Evolutionary conservation across 2,888 invertebrate genomes (phyloP).

Genomic region (Allygus modestus): DNA sequence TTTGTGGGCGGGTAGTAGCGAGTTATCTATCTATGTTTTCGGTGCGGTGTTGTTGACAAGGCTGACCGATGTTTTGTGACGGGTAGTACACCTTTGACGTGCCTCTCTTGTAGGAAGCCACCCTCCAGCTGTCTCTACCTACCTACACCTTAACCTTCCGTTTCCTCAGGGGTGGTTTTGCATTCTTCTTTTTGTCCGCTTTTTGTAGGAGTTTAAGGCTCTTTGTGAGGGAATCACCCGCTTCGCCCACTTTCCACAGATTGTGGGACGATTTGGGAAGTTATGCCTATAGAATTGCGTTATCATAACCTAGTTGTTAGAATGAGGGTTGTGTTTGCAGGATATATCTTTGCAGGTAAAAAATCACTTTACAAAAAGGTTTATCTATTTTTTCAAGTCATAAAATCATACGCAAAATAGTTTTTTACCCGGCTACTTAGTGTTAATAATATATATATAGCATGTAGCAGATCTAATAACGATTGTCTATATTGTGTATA

Average conservation of each 20-base stretch:
- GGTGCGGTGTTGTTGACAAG: constrained; percentile 37
- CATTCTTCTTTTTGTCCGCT: constrained; percentile 34
- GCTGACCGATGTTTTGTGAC: constrained; percentile 37
- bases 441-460: too few relatives aligned
- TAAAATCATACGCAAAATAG: too few relatives aligned
- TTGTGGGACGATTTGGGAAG: not conserved
- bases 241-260: constrained; percentile 20
- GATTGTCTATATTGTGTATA: too few relatives aligned
- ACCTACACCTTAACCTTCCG: constrained; percentile 57
- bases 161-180: constrained; percentile 54
- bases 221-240: constrained; percentile 6
- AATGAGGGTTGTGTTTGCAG: not conserved
- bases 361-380: too few relatives aligned
- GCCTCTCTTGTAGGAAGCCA: constrained; percentile 6
- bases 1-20: constrained; percentile 17
- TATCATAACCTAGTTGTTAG: not conserved
- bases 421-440: too few relatives aligned
- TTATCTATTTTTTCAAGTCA: too few relatives aligned
- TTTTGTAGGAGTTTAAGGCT: constrained; percentile 30
- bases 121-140: constrained; percentile 45
- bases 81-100: constrained; percentile 37
- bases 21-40: constrained; percentile 26
- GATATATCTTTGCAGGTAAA: not conserved
- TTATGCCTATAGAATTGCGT: not conserved
- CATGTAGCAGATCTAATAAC: too few relatives aligned